Conservation (phyloP, 2,888 invertebrate species). For the Heliconius hortense region DNA sequence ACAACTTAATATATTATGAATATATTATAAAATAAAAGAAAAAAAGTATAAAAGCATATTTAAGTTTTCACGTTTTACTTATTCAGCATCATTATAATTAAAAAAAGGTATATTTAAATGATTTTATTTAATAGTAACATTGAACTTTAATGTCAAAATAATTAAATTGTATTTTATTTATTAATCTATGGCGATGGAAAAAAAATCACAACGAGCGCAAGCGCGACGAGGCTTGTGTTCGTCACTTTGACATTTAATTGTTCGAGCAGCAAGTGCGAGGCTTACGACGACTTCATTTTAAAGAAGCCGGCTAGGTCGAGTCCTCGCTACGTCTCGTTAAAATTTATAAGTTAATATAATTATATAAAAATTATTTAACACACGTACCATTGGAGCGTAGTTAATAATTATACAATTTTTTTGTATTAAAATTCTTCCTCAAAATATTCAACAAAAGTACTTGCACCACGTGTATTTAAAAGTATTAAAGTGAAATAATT, state of each 20-base stretch:
- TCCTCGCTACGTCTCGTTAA: constrained; percentile 21
- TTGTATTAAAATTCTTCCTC: constrained; percentile 2
- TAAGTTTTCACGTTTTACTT: too few species aligned
- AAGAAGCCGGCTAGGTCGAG: constrained; percentile 31
- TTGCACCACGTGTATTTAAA: constrained; percentile 35
- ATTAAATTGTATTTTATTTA: neutral
- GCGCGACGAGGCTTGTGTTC: constrained; percentile 5
- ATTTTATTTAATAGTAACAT: neutral
- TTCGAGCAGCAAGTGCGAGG: neutral
- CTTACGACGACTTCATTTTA: constrained; percentile 21
- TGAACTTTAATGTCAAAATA: neutral
- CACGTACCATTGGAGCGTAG: neutral
- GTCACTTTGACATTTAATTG: constrained; percentile 2
- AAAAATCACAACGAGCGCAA: neutral
- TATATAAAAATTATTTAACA: neutral
- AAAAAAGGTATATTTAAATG: too few species aligned
- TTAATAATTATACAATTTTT: constrained; percentile 14
- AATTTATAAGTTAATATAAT: constrained; percentile 4
- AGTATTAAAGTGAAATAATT: constrained; percentile 5
- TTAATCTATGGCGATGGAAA: neutral
- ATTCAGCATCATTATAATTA: too few species aligned
- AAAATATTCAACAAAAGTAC: neutral
- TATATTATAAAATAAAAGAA: too few species aligned
- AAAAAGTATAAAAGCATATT: too few species aligned
- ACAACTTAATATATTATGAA: too few species aligned